Evolutionary conservation across 1,140 invertebrate genomes (phyloP), one percentile per base, ranked within the genome.

Genomic region (Pseudobourletiella spinata): DNA sequence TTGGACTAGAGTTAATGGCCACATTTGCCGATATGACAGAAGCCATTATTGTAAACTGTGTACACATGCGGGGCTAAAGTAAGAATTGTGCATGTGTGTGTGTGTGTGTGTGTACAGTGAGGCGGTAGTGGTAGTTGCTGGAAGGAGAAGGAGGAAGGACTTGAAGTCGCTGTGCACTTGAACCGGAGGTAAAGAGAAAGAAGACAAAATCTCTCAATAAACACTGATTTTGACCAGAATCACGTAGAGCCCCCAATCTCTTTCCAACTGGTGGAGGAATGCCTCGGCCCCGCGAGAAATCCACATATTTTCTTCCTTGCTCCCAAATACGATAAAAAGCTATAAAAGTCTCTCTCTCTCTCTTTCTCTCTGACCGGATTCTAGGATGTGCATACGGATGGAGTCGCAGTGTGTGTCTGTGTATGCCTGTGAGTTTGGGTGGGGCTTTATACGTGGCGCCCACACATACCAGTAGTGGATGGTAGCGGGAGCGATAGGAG

Each of bases 231-330:
- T 57, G 58, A 61, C 63, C 63, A 65, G 44, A 65, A 65, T 65
- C 63, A 65, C 63, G 63, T 60, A 61, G 44, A 3, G 30, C 30
- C 50, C 20, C 52, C 57, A 64, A 64, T 64, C 62, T 64, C 61
- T 42, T 63, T 54, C 18, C 6, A 57, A 51, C 48, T 61, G 59
- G 48, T 26, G 42, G 29, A 28, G 29, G 59, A 54, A 52, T 61
- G 52, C 50, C 59, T 26, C 22, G 18, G 26, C 39, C 25, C 18
- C 50, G 18, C 30, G 55, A 64, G 57, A 59, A 64, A 61, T 65
- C 39, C 63, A 65, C 63, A 65, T 65, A 65, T 65, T 65, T 65
- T 58, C 63, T 65, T 65, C 58, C 61, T 65, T 65, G 54, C 59
- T 51, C 32, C 30, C n/a, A 57, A 61, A 65, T 61, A 60, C 30